phyloP scores from a whole-genome alignment of 2,113 vertebrate genomes.

The Henicopernis longicauda region DNA sequence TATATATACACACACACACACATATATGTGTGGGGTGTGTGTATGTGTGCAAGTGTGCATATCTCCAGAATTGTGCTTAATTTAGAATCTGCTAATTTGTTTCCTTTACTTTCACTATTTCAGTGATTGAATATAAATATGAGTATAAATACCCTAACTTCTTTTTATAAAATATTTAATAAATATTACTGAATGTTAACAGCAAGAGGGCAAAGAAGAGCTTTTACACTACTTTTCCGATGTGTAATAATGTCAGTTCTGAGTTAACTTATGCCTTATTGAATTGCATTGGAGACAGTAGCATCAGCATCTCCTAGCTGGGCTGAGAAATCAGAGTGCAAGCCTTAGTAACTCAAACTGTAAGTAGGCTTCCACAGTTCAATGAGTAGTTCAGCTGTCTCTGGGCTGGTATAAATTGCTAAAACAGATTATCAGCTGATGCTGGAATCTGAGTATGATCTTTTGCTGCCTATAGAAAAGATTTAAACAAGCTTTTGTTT shows the following conservation, averaged over 20 bases:
- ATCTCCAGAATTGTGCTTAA: slow-evolving; percentile 49
- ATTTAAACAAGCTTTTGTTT: neutral
- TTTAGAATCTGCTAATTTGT: slow-evolving; percentile 45
- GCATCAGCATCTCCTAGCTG: slow-evolving; percentile 15
- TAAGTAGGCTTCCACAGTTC: slow-evolving; percentile 1
- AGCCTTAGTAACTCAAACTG: neutral
- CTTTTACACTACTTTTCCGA: slow-evolving; percentile 75
- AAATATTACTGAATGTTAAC: slow-evolving; percentile 67
- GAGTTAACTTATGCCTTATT: slow-evolving; percentile 73
- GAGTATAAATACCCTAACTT: slow-evolving; percentile 58
- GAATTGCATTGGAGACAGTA: slow-evolving; percentile 25
- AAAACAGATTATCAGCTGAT: slow-evolving; percentile 8
- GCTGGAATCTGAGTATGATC: neutral
- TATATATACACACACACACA: neutral
- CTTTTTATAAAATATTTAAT: slow-evolving; percentile 75
- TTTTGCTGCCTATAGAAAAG: neutral
- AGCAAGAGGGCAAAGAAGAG: slow-evolving; percentile 45
- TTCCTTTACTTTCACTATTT: slow-evolving; percentile 56
- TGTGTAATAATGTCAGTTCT: slow-evolving; percentile 44
- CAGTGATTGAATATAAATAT: slow-evolving; percentile 53
- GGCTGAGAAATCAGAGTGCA: slow-evolving; percentile 1
- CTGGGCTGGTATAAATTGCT: slow-evolving; percentile 31
- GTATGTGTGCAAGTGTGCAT: slow-evolving; percentile 15
- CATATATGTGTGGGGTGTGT: neutral
- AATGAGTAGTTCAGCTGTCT: slow-evolving; percentile 31